Conservation (phyloP, 2,888 invertebrate genomes). For the Hypolimnas misippus region DNA sequence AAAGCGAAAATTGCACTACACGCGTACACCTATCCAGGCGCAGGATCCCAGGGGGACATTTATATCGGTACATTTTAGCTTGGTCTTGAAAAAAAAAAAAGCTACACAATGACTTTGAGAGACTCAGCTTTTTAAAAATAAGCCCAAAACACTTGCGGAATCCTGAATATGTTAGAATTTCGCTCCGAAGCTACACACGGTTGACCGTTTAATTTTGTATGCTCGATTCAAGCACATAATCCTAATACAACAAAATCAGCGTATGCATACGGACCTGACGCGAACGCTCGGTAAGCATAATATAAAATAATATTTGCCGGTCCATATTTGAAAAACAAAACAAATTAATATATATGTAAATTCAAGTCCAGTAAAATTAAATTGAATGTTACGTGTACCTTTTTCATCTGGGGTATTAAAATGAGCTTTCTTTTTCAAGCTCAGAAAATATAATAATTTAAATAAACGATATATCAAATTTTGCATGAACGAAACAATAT, state of each 20-base stretch:
- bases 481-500: too few relatives aligned
- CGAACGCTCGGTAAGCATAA: conserved; percentile 18
- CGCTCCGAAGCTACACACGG: not conserved
- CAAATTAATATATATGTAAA: conserved; percentile 18
- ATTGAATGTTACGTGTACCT: conserved; percentile 9
- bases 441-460: conserved; percentile 5
- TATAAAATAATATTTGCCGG: conserved; percentile 20
- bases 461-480: not conserved
- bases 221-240: conserved; percentile 19
- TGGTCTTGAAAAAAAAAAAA: too few relatives aligned
- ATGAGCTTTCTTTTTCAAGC: not conserved
- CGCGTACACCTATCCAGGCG: too few relatives aligned
- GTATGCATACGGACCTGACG: not conserved
- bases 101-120: too few relatives aligned
- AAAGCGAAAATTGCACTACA: too few relatives aligned
- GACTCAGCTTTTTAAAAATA: too few relatives aligned
- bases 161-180: not conserved
- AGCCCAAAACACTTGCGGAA: not conserved
- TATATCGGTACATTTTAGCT: too few relatives aligned
- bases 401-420: not conserved
- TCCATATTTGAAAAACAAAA: conserved; percentile 12
- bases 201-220: conserved; percentile 25
- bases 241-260: conserved; percentile 23
- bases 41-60: too few relatives aligned
- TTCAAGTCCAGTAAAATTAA: conserved; percentile 13